These are phyloP conservation scores for Chrysopilus asiliformis DNA, from an alignment of 2,888 invertebrate genomes.

Conservation along the genomic window DNA sequence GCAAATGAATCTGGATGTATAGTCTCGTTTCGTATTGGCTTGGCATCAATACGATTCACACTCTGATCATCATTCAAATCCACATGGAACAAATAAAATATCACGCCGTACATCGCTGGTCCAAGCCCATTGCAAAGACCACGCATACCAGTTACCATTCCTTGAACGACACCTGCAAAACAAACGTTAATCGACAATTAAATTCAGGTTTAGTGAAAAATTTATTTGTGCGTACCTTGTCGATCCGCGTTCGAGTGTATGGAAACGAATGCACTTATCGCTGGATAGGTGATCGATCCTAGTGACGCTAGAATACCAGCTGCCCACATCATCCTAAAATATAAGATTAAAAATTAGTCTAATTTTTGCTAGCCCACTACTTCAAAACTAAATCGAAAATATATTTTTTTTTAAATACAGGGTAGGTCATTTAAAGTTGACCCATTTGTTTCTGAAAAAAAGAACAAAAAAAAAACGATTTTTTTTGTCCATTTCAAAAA, in stretches of 20 bases:
- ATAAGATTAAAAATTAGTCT: neutral
- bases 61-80: constrained; percentile 72
- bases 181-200: no score
- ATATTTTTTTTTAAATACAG: neutral
- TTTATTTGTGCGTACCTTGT: constrained; percentile 50
- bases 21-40: constrained; percentile 26
- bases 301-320: constrained; percentile 93
- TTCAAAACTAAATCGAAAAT: constrained; percentile 4
- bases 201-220: neutral
- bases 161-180: constrained; percentile 64
- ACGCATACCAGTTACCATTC: constrained; percentile 97
- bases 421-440: no score
- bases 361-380: constrained; percentile 2
- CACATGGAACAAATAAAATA: constrained; percentile 97
- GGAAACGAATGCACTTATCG: constrained; percentile 96
- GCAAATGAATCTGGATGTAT: constrained; percentile 37
- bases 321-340: constrained; percentile 92
- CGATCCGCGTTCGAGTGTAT: constrained; percentile 95
- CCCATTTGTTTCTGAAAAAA: no score
- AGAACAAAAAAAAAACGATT: no score
- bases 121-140: constrained; percentile 97
- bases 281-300: constrained; percentile 95
- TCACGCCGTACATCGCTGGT: constrained; percentile 95
- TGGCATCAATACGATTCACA: constrained; percentile 24
- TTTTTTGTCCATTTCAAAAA: no score